phyloP scores from a whole-genome alignment of 2,113 vertebrate genomes.

The Oryzias melastigma region DNA sequence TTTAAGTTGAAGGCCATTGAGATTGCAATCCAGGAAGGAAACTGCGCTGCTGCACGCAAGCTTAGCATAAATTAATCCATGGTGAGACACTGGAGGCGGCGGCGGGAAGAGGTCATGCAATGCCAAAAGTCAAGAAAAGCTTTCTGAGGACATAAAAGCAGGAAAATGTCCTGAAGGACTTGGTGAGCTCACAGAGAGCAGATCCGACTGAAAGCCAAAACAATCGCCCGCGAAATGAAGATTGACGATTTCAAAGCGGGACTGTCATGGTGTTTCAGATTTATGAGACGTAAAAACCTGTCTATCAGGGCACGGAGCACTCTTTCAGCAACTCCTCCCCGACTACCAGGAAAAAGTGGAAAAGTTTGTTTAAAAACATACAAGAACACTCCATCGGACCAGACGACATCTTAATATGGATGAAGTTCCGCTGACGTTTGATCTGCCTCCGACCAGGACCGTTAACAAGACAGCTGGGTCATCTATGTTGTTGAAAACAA shows the following conservation, averaged over 20 bases:
- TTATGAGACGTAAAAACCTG: background rate
- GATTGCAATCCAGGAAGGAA: too few relatives aligned
- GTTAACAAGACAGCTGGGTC: slow-evolving; percentile 16
- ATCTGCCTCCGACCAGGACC: slow-evolving; percentile 38
- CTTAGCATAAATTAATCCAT: too few relatives aligned
- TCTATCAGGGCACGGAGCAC: background rate
- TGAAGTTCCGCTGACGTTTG: too few relatives aligned
- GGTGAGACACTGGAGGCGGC: too few relatives aligned
- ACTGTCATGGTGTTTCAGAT: background rate
- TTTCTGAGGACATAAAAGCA: background rate
- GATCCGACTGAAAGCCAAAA: slow-evolving; percentile 1
- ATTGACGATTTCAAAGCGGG: background rate
- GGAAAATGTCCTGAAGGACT: background rate
- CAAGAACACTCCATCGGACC: slow-evolving; percentile 3
- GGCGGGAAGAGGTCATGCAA: too few relatives aligned
- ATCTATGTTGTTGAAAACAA: slow-evolving; percentile 35
- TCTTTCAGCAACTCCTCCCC: slow-evolving; percentile 20
- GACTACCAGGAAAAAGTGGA: slow-evolving; percentile 29
- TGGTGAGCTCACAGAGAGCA: too few relatives aligned
- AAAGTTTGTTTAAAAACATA: slow-evolving; percentile 13
- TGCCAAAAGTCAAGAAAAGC: too few relatives aligned
- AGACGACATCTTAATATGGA: slow-evolving; percentile 37
- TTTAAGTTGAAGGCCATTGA: too few relatives aligned
- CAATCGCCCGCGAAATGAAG: too few relatives aligned
- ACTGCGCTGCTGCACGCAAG: too few relatives aligned